A percentile compares a stretch with the other conserved stretches of the same genome.
Conservation (phyloP, 2,888 invertebrate genomes). For the Amiota mariae region DNA sequence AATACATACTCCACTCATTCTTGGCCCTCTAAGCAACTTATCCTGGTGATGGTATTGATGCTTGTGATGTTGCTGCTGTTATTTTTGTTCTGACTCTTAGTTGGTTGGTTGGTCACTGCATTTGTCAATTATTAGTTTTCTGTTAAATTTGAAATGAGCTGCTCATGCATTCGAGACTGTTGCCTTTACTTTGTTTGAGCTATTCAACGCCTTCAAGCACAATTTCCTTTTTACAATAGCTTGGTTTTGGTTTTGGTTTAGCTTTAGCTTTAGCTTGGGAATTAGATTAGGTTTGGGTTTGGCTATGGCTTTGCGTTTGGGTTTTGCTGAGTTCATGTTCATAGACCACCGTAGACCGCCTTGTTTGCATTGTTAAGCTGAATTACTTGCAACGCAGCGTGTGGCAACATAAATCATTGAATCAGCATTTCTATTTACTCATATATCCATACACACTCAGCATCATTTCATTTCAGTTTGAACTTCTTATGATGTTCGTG, state of each 20-base stretch:
- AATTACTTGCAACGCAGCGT: neutral
- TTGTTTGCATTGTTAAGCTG: constrained; percentile 28
- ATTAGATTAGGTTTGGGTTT: too few species aligned
- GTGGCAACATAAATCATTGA: constrained; percentile 10
- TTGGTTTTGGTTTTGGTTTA: neutral
- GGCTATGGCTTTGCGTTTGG: neutral
- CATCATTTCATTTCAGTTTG: neutral
- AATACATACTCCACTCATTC: too few species aligned
- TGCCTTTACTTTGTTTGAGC: neutral
- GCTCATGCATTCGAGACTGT: neutral
- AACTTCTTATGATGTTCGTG: neutral
- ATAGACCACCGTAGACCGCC: neutral
- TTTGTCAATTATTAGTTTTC: constrained; percentile 21
- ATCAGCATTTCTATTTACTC: constrained; percentile 2
- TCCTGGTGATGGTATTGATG: too few species aligned
- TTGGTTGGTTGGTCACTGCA: neutral
- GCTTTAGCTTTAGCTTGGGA: neutral
- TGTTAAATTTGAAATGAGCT: constrained; percentile 3
- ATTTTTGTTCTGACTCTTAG: too few species aligned
- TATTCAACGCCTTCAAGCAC: neutral
- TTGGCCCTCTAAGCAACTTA: too few species aligned
- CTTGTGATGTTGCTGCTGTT: too few species aligned
- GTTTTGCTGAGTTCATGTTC: neutral
- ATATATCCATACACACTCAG: neutral
- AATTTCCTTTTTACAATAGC: neutral